Evolutionary conservation across 2,888 invertebrate species (phyloP).

Genomic region (Torymus tubicola): DNA sequence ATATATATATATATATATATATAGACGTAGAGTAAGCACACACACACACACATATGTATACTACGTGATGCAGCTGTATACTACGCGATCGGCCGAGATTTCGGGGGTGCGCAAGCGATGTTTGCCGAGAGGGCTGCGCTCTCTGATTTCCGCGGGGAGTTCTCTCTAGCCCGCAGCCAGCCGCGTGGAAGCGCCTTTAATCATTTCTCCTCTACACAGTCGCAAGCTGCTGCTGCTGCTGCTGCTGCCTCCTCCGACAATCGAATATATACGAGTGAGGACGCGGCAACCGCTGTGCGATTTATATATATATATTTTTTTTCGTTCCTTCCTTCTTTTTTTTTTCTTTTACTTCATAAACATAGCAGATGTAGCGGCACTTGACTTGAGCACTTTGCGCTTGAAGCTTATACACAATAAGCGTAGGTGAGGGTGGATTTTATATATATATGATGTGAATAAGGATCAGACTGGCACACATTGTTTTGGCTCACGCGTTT

Average conservation of each 20-base stretch:
- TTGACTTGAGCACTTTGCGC: conserved; percentile 34
- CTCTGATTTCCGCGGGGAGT: conserved; percentile 68
- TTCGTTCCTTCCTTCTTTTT: no score
- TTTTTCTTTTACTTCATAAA: conserved; percentile 48
- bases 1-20: no score
- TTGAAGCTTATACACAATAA: not conserved
- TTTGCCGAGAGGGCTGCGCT: conserved; percentile 70
- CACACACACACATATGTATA: no score
- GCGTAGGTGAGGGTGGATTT: no score
- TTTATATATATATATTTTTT: not conserved
- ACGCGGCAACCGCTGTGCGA: not conserved
- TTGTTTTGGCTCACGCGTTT: conserved; percentile 30
- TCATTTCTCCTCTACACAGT: conserved; percentile 63
- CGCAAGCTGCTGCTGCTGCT: not conserved
- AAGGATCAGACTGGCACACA: not conserved
- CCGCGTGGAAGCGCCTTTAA: conserved; percentile 63
- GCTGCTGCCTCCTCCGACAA: conserved; percentile 32
- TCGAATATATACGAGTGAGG: conserved; percentile 40
- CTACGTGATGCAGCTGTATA: no score
- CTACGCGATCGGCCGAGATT: not conserved
- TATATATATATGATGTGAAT: no score
- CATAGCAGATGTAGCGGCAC: conserved; percentile 52
- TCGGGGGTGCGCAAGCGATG: not conserved
- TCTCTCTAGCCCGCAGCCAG: conserved; percentile 56
- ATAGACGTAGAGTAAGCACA: no score